A percentile compares a stretch with the other conserved stretches of the same genome.
phyloP scores from a whole-genome alignment of 2,797 vertebrate genomes.

The Myripristis murdjan region DNA sequence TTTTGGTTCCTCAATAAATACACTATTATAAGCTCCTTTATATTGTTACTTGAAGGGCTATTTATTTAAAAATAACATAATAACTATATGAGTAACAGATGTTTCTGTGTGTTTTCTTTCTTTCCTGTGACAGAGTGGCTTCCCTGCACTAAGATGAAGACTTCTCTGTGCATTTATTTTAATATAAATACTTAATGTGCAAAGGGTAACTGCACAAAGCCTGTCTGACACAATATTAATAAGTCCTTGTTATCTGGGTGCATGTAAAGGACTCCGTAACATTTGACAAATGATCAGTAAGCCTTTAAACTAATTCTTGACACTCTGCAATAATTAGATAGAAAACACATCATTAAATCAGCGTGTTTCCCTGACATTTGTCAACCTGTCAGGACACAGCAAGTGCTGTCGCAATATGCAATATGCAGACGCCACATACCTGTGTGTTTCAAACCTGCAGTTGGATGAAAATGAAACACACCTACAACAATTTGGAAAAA shows the following conservation, averaged over 20 bases:
- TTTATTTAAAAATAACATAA: slow-evolving; percentile 28
- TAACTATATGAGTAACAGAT: slow-evolving; percentile 34
- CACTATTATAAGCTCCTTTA: not conserved
- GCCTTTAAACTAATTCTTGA: slow-evolving; percentile 69
- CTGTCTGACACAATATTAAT: slow-evolving; percentile 44
- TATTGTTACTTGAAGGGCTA: slow-evolving; percentile 11
- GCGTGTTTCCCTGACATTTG: slow-evolving; percentile 72
- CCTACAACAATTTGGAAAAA: slow-evolving; percentile 1
- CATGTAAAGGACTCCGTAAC: slow-evolving; percentile 42
- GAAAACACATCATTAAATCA: slow-evolving; percentile 79
- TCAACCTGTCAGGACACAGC: slow-evolving; percentile 80
- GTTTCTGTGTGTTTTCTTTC: slow-evolving; percentile 10
- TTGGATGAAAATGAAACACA: slow-evolving; percentile 45
- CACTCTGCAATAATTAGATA: slow-evolving; percentile 78
- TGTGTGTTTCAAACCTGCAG: slow-evolving; percentile 35
- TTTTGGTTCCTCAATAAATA: slow-evolving; percentile 21
- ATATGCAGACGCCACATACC: slow-evolving; percentile 49
- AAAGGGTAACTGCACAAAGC: slow-evolving; percentile 48
- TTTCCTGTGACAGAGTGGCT: not conserved
- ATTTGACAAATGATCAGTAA: slow-evolving; percentile 69
- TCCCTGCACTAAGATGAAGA: slow-evolving; percentile 25
- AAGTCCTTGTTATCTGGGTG: slow-evolving; percentile 48
- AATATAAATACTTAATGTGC: slow-evolving; percentile 46
- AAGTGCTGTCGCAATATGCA: slow-evolving; percentile 52
- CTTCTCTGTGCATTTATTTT: slow-evolving; percentile 30